phyloP scores from a whole-genome alignment of 2,113 vertebrate genomes.

The Myotis brandtii region DNA sequence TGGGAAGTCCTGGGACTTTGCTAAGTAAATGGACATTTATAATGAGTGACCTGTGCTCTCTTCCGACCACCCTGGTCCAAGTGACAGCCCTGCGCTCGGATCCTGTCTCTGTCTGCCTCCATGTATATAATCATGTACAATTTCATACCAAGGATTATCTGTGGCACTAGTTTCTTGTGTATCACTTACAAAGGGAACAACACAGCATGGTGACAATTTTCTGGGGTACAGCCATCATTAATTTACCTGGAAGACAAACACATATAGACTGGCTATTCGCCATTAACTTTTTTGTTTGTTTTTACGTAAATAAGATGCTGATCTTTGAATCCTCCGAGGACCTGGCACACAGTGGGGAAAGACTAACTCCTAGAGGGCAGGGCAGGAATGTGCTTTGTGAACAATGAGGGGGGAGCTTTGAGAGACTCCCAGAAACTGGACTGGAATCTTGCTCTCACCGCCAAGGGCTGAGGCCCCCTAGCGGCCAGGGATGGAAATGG shows the following conservation, averaged over 20 bases:
- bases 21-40: neutral
- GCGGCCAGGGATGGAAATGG: neutral
- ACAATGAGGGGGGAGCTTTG: neutral
- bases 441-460: neutral
- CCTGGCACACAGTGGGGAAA: neutral
- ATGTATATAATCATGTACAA: neutral
- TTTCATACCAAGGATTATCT: neutral
- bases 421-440: neutral
- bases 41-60: neutral
- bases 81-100: neutral
- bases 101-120: neutral
- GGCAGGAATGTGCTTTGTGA: neutral
- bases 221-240: neutral
- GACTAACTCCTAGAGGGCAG: neutral
- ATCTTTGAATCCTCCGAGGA: neutral
- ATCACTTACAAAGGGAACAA: neutral
- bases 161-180: neutral
- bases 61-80: neutral
- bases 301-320: neutral
- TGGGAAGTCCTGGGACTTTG: neutral
- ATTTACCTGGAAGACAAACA: neutral
- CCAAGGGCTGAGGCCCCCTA: neutral
- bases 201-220: neutral
- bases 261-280: neutral
- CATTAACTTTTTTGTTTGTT: neutral